These are phyloP conservation scores for Himalopsyche japonica DNA, from an alignment of 2,888 invertebrate genomes.

Conservation along the genomic window DNA sequence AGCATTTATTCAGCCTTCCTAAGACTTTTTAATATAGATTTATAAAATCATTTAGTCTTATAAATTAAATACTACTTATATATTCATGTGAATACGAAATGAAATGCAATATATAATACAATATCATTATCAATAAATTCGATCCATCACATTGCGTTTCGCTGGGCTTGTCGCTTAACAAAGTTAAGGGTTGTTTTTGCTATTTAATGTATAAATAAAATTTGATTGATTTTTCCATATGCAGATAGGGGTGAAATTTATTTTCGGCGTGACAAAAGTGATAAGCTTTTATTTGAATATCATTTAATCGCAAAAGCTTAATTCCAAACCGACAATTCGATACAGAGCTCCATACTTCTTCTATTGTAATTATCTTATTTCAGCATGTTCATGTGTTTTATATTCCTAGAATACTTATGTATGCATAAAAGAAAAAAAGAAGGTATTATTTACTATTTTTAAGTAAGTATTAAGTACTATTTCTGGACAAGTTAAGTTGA, in stretches of 20 bases:
- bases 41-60: neutral
- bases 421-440: no score
- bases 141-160: constrained; percentile 1
- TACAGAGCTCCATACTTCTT: no score
- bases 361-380: no score
- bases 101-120: neutral
- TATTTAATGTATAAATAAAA: constrained; percentile 19
- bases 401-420: no score
- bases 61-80: neutral
- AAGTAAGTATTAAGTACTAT: no score
- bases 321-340: neutral
- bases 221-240: constrained; percentile 33
- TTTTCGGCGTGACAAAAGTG: neutral
- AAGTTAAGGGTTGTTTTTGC: neutral
- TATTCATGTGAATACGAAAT: neutral
- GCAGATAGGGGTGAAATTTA: neutral
- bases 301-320: neutral
- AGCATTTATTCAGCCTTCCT: no score
- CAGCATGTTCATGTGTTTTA: no score
- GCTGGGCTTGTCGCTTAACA: constrained; percentile 12
- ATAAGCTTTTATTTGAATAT: neutral
- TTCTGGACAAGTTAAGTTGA: no score
- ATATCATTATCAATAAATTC: neutral
- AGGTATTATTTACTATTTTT: no score
- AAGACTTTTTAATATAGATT: no score